Percentiles rank a stretch among this genome's conserved stretches.
Evolutionary conservation across 2,888 invertebrate species (phyloP).

Genomic region (Artemia sinica): DNA sequence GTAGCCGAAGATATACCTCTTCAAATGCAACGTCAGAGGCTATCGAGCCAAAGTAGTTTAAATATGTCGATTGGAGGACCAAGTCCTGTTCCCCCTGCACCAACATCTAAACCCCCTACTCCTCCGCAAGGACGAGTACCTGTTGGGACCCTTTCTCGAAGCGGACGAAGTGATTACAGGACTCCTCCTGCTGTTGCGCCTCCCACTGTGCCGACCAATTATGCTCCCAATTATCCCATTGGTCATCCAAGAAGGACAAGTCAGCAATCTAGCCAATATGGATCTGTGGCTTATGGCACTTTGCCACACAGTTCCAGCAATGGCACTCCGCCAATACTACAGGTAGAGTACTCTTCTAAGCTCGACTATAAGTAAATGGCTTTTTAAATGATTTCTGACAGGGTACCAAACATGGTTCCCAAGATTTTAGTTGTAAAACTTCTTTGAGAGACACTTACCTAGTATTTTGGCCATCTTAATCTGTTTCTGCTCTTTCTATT

Average conservation of each 20-base stretch:
- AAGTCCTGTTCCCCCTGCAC: constrained; percentile 53
- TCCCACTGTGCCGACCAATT: constrained; percentile 72
- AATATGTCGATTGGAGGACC: constrained; percentile 34
- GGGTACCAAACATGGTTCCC: constrained; percentile 31
- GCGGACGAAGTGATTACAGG: constrained; percentile 57
- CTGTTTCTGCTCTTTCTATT: no score
- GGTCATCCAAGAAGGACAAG: constrained; percentile 49
- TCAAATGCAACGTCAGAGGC: constrained; percentile 49
- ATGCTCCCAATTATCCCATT: constrained; percentile 82
- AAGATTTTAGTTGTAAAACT: no score
- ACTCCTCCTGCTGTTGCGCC: constrained; percentile 93
- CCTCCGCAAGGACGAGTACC: constrained; percentile 55
- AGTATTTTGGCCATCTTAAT: no score
- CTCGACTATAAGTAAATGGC: constrained; percentile 21
- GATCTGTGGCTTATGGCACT: neutral
- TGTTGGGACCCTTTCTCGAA: constrained; percentile 37
- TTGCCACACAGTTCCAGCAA: constrained; percentile 52
- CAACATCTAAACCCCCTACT: constrained; percentile 86
- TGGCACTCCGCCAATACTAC: constrained; percentile 59
- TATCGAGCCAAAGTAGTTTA: constrained; percentile 41
- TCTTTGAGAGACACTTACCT: no score
- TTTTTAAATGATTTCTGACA: neutral
- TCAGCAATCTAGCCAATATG: constrained; percentile 6
- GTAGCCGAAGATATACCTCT: constrained; percentile 27
- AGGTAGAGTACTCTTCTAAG: constrained; percentile 30